Evolutionary conservation across 2,113 vertebrate species (phyloP), one percentile per base, ranked within the genome.

Genomic region (Pogona vitticeps): DNA sequence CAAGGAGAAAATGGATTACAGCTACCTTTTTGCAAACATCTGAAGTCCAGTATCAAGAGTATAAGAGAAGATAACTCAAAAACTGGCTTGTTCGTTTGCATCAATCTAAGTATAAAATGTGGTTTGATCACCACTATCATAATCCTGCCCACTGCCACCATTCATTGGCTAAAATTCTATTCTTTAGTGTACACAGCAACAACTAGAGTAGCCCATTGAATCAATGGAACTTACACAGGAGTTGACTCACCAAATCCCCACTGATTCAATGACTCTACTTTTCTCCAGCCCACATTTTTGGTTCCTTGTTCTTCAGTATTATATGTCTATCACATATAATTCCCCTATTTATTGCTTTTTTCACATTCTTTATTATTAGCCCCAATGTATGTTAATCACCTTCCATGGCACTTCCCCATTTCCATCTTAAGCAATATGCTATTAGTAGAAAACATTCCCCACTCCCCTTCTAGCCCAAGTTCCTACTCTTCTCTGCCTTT

Each of bases 1-100:
- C 79, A 83, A 65, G 33, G 75, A 1, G 70, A 71, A 2, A 26
- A 84, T 61, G 86, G 17, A 33, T 86, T 91, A 31, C 21, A 86
- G 76, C 36, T 58, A 28, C 70, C 4, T 52, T 52, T 52, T 52
- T 52, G n/a, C n/a, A n/a, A n/a, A 52, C 46, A 52, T 52, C 10
- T 52, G 46, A 52, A 52, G 46, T 52, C 46, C 46, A 52, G 46
- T 10, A 5, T 52, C 46, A 52, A 52, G 5, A 52, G 46, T 52
- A 52, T 52, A 52, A 52, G 5, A 52, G 46, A 52, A 52, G 46
- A 52, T 5, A 67, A 12, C 65, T 9, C 26, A 63, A 63, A 2
- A 63, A 63, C 20, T 21, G 61, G 61, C n/a, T 59, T 6, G 17
- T 59, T 33, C 17, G 18, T 78, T 33, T 18, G 58, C 56, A 78